These are phyloP conservation scores for Folsomia candida DNA, from an alignment of 2,888 invertebrate genomes.

Conservation along the genomic window DNA sequence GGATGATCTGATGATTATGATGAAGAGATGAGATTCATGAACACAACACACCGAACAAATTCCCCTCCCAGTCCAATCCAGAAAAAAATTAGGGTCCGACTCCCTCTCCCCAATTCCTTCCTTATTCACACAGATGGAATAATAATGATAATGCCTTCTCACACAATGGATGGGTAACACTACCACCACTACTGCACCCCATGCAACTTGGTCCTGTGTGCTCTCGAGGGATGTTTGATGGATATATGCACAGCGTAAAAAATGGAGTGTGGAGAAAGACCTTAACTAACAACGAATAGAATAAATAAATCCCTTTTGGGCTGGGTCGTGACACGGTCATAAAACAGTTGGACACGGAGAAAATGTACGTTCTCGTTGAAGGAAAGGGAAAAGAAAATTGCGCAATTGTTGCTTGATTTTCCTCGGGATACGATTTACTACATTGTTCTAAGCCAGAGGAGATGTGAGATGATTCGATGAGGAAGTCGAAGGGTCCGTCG, in stretches of 20 bases:
- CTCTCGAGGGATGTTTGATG: background rate
- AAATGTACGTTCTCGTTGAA: too few relatives aligned
- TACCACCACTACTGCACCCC: background rate
- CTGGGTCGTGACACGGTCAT: slow-evolving; percentile 19
- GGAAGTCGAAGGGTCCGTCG: too few relatives aligned
- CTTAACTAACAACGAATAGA: background rate
- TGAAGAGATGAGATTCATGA: background rate
- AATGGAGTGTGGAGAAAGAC: background rate
- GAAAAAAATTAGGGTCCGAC: background rate
- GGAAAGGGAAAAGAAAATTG: background rate
- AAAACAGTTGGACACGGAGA: slow-evolving; percentile 9
- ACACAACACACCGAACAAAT: background rate
- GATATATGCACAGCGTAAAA: background rate
- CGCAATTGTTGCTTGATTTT: background rate
- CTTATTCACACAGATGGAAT: background rate
- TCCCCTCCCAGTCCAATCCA: background rate
- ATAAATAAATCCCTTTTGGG: background rate
- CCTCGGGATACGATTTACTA: background rate
- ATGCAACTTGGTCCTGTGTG: background rate
- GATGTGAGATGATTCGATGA: too few relatives aligned
- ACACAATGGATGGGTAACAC: background rate
- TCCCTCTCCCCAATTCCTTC: background rate
- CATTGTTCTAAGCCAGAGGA: too few relatives aligned
- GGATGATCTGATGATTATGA: background rate
- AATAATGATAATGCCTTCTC: background rate